A percentile compares a stretch with the other conserved stretches of the same genome.
Conservation (phyloP, 2,113 vertebrate genomes). For the Urocynchramus pylzowi region DNA sequence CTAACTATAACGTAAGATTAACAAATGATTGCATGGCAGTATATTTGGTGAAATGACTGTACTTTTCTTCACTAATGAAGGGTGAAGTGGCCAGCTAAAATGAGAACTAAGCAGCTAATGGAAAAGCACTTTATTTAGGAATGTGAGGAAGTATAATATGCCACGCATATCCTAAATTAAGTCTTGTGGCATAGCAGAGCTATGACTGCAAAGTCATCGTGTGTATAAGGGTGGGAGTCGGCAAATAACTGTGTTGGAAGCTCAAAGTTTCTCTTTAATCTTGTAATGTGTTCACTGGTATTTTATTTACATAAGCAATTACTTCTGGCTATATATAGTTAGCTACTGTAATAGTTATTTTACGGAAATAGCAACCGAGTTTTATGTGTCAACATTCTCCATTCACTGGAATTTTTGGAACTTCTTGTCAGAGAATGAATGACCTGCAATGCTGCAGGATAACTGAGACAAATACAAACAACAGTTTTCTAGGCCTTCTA, state of each 20-base stretch:
- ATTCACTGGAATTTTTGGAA: constrained; percentile 45
- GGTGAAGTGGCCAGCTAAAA: neutral
- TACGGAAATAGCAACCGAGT: constrained; percentile 1
- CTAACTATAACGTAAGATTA: neutral
- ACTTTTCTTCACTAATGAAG: neutral
- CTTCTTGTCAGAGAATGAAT: constrained; percentile 3
- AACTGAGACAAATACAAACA: neutral
- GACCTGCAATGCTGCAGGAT: neutral
- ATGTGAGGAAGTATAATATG: constrained; percentile 16
- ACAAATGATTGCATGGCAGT: neutral
- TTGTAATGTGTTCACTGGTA: constrained; percentile 31
- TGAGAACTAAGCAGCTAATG: constrained; percentile 15
- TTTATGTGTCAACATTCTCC: constrained; percentile 26
- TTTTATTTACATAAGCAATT: constrained; percentile 61
- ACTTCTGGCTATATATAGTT: constrained; percentile 50
- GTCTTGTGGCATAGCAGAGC: neutral
- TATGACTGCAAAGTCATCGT: neutral
- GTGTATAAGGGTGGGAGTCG: neutral
- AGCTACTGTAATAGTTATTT: constrained; percentile 27
- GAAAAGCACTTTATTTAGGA: constrained; percentile 30
- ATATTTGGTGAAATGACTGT: neutral
- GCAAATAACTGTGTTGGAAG: constrained; percentile 16
- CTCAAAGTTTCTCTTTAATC: constrained; percentile 23
- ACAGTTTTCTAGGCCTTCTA: neutral
- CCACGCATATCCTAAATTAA: constrained; percentile 12